A percentile compares a stretch with the other conserved stretches of the same genome.
Evolutionary conservation across 2,113 vertebrate species (phyloP).

Genomic region (Forbesichthys papilliferus): DNA sequence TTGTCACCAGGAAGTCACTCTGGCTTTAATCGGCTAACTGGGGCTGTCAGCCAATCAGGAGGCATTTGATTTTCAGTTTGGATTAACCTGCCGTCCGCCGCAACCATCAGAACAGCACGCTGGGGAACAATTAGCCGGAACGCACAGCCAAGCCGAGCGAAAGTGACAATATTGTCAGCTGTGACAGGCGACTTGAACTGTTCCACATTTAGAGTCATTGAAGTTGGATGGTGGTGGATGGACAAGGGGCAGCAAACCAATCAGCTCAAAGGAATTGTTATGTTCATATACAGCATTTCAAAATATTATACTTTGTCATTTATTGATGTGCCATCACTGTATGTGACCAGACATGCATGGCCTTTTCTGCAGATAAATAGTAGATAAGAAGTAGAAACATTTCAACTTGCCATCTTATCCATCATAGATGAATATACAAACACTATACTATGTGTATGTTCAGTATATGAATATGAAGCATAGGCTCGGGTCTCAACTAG

Average conservation of each 20-base stretch:
- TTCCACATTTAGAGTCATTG: slow-evolving; percentile 67
- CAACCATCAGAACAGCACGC: slow-evolving; percentile 64
- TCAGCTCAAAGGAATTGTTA: no score
- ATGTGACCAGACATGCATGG: no score
- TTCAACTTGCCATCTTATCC: no score
- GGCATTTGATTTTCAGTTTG: slow-evolving; percentile 80
- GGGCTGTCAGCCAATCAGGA: slow-evolving; percentile 79
- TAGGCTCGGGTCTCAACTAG: no score
- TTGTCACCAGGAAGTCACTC: slow-evolving; percentile 76
- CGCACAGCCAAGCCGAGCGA: slow-evolving; percentile 49
- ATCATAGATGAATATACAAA: no score
- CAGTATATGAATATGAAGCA: no score
- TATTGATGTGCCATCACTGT: no score
- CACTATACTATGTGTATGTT: no score
- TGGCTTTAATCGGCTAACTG: slow-evolving; percentile 70
- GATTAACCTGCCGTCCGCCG: slow-evolving; percentile 80
- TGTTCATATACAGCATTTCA: no score
- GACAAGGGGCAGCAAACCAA: slow-evolving; percentile 33
- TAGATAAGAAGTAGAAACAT: no score
- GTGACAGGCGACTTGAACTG: slow-evolving; percentile 59
- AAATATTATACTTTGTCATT: no score
- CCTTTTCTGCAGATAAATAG: no score
- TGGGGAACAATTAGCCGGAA: slow-evolving; percentile 76
- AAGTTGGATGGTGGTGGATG: slow-evolving; percentile 46
- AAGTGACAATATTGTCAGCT: slow-evolving; percentile 60